Evolutionary conservation across 2,888 invertebrate genomes (phyloP).

Genomic region (Agrypnus murinus): DNA sequence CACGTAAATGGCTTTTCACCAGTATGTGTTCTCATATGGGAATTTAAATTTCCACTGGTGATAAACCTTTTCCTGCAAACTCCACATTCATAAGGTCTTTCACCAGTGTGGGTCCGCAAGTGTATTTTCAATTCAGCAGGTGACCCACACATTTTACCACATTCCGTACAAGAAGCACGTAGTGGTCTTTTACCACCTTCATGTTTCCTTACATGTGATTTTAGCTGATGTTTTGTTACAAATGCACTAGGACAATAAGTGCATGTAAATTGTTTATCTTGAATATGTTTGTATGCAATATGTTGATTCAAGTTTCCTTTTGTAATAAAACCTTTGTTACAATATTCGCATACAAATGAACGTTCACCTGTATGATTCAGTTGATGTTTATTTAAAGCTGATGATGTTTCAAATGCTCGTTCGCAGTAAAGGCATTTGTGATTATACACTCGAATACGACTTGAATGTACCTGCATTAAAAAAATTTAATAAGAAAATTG

Average conservation of each 20-base stretch:
- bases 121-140: conserved; percentile 49
- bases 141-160: conserved; percentile 50
- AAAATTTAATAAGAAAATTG: neutral
- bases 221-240: conserved; percentile 7
- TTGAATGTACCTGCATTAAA: neutral
- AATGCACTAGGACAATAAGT: conserved; percentile 1
- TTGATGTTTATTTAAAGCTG: conserved; percentile 50
- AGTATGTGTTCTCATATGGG: conserved; percentile 43
- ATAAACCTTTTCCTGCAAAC: conserved; percentile 40
- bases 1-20: conserved; percentile 8
- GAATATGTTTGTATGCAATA: conserved; percentile 22
- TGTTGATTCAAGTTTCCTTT: conserved; percentile 44
- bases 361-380: conserved; percentile 52
- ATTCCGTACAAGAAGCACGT: conserved; percentile 38
- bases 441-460: conserved; percentile 19
- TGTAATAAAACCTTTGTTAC: conserved; percentile 45
- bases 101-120: conserved; percentile 43
- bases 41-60: conserved; percentile 44
- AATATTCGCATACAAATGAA: conserved; percentile 47
- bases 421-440: conserved; percentile 49
- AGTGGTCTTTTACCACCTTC: conserved; percentile 47
- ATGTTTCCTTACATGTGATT: conserved; percentile 32
- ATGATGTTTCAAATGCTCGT: conserved; percentile 49
- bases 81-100: conserved; percentile 42
- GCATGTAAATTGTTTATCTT: conserved; percentile 8